These are phyloP conservation scores for Aurelia sp. DNA, from an alignment of 30 jellyfish, hydroid and myxozoan genomes.

Conservation along the genomic window DNA sequence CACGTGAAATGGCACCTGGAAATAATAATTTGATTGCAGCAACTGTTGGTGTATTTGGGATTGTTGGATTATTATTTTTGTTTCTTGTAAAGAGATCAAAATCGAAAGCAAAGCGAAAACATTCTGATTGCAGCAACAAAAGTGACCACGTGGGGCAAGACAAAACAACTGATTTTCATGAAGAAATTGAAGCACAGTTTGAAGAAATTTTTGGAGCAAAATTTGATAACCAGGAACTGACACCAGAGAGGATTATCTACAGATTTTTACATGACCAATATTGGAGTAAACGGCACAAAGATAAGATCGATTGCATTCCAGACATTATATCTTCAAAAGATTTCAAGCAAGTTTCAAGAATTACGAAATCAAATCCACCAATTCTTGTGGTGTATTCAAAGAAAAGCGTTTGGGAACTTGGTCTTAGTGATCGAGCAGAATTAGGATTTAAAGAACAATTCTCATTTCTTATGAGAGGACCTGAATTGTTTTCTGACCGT, in stretches of 20 bases:
- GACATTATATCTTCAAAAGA: slow-evolving; percentile 38
- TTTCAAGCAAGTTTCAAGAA: slow-evolving; percentile 77
- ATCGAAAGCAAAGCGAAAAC: slow-evolving; percentile 23
- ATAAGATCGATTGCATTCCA: neutral
- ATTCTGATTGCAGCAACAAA: neutral
- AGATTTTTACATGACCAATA: slow-evolving; percentile 49
- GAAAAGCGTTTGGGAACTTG: slow-evolving; percentile 87
- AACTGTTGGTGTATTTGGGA: slow-evolving; percentile 32
- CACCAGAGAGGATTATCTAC: slow-evolving; percentile 49
- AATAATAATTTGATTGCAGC: slow-evolving; percentile 38
- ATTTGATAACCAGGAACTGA: neutral
- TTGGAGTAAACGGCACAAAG: slow-evolving; percentile 55
- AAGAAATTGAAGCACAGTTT: no score
- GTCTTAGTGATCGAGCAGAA: slow-evolving; percentile 66
- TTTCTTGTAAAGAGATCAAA: slow-evolving; percentile 13
- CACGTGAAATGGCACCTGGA: slow-evolving; percentile 1
- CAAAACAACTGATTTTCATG: no score
- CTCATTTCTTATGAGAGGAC: slow-evolving; percentile 78
- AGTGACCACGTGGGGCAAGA: no score
- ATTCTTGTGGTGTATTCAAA: slow-evolving; percentile 63
- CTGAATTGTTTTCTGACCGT: slow-evolving; percentile 61
- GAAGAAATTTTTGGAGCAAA: no score
- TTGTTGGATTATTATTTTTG: slow-evolving; percentile 38
- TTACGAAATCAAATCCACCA: slow-evolving; percentile 54
- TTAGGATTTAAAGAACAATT: slow-evolving; percentile 75